Conservation (phyloP, 2,888 invertebrate species). For the Molanna angustata region DNA sequence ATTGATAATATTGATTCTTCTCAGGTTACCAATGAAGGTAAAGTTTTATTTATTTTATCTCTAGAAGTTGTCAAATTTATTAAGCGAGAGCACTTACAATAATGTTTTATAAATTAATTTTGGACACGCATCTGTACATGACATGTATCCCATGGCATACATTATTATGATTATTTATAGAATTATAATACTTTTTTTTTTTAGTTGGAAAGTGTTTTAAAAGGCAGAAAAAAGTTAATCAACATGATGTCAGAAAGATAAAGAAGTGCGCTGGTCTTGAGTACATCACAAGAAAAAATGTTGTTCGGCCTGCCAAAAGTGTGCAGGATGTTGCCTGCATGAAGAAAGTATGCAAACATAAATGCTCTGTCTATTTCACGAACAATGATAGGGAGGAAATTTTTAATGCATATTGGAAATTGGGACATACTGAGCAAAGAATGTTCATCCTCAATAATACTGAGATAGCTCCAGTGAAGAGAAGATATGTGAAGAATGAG, state of each 20-base stretch:
- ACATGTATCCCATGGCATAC: too few species aligned
- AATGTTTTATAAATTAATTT: too few species aligned
- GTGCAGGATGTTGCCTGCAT: constrained; percentile 5
- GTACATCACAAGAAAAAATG: neutral
- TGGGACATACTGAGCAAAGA: neutral
- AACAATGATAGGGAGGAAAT: neutral
- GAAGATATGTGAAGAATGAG: constrained; percentile 1
- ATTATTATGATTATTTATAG: too few species aligned
- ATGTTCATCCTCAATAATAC: constrained; percentile 1
- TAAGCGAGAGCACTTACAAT: too few species aligned
- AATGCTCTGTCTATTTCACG: neutral
- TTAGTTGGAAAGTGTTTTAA: neutral
- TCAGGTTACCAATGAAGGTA: too few species aligned
- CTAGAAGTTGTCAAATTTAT: too few species aligned
- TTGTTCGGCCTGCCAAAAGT: neutral
- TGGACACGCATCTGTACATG: too few species aligned
- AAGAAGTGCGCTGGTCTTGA: neutral
- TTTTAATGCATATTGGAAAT: constrained; percentile 1
- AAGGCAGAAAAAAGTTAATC: neutral
- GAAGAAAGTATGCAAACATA: constrained; percentile 3
- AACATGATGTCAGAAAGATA: neutral
- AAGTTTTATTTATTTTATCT: too few species aligned
- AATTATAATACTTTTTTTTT: too few species aligned
- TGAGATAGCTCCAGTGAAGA: constrained; percentile 5
- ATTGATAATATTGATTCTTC: too few species aligned